These are phyloP conservation scores for Melipona bicolor DNA, from an alignment of 2,888 invertebrate genomes.

Conservation along the genomic window DNA sequence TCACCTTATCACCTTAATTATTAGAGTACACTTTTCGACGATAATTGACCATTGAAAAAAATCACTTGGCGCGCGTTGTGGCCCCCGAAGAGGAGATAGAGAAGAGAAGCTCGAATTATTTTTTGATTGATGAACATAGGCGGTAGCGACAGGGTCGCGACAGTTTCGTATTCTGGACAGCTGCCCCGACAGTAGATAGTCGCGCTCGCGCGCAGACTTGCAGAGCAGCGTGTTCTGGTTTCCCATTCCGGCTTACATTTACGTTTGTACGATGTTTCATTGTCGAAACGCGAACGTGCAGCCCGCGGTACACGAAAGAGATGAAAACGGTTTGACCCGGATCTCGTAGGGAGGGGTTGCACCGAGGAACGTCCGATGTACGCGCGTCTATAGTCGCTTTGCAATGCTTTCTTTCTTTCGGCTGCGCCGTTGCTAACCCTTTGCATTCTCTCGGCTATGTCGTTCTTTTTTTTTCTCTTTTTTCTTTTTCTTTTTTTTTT, in stretches of 20 bases:
- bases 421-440: background rate
- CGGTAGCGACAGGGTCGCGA: background rate
- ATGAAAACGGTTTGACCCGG: conserved; percentile 73
- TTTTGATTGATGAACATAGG: conserved; percentile 16
- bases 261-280: conserved; percentile 74
- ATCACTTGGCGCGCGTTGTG: background rate
- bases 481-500: too few relatives aligned
- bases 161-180: conserved; percentile 73
- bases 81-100: background rate
- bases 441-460: background rate
- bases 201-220: conserved; percentile 48
- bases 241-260: conserved; percentile 77
- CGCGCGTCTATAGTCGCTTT: conserved; percentile 10
- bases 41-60: too few relatives aligned
- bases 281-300: conserved; percentile 72
- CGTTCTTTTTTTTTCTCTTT: background rate
- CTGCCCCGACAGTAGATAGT: conserved; percentile 60
- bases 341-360: conserved; percentile 36
- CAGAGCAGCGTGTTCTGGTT: conserved; percentile 69
- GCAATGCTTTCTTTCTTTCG: conserved; percentile 7
- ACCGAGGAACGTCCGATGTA: conserved; percentile 11
- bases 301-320: conserved; percentile 65
- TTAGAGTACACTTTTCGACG: too few relatives aligned
- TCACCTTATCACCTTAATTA: too few relatives aligned
- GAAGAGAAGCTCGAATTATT: background rate